Evolutionary conservation across 1,140 invertebrate species (phyloP).

Genomic region (Condylostylus longicornis): DNA sequence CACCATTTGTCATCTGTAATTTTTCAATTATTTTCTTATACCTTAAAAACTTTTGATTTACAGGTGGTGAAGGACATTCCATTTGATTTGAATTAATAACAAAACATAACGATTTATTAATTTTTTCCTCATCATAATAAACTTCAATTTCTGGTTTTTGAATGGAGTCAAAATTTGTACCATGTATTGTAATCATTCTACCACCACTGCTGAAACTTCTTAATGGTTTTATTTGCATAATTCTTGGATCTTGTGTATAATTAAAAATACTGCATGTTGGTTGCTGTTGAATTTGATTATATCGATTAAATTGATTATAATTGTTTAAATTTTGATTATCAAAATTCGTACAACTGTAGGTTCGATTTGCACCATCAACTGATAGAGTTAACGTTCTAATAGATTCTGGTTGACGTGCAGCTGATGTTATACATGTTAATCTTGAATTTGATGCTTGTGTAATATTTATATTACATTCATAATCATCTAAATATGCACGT

Average conservation of each 20-base stretch:
- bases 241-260: conserved; percentile 84
- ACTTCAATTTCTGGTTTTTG: conserved; percentile 76
- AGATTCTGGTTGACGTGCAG: conserved; percentile 37
- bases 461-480: conserved; percentile 74
- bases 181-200: conserved; percentile 81
- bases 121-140: conserved; percentile 33
- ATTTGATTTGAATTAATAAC: conserved; percentile 81
- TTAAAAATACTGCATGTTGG: conserved; percentile 46
- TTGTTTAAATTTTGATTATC: conserved; percentile 18
- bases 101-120: conserved; percentile 69
- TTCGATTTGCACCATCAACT: conserved; percentile 71
- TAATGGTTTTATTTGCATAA: conserved; percentile 80
- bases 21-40: conserved; percentile 5
- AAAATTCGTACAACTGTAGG: conserved; percentile 36
- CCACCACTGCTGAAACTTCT: conserved; percentile 83
- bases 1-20: neutral
- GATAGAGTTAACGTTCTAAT: conserved; percentile 49
- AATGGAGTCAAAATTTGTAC: conserved; percentile 79
- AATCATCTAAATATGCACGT: conserved; percentile 72
- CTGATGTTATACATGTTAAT: conserved; percentile 73
- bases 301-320: conserved; percentile 1
- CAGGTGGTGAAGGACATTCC: conserved; percentile 85
- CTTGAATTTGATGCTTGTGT: conserved; percentile 78
- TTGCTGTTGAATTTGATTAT: conserved; percentile 7
- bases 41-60: conserved; percentile 42